phyloP scores from a whole-genome alignment of 2,888 invertebrate species.

The Dermolepida albohirtum region DNA sequence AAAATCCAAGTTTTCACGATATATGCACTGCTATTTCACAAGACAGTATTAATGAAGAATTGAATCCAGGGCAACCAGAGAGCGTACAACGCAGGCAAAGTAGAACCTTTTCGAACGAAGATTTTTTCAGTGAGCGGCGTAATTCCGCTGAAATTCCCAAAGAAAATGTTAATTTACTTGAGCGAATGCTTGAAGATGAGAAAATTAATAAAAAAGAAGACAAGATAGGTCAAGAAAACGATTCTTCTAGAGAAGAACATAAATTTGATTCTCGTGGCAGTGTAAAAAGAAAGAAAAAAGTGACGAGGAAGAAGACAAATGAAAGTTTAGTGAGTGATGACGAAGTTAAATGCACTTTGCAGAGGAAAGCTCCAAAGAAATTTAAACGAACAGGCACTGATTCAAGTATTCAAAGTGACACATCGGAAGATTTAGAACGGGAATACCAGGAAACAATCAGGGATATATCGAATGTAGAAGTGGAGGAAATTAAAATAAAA shows the following conservation, averaged over 20 bases:
- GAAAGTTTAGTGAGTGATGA: conserved; percentile 51
- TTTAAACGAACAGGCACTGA: conserved; percentile 53
- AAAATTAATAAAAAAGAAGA: conserved; percentile 55
- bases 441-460: conserved; percentile 52
- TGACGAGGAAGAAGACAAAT: conserved; percentile 56
- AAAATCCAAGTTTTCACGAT: conserved; percentile 68
- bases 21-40: conserved; percentile 69
- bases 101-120: conserved; percentile 57
- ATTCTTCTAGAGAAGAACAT: conserved; percentile 41
- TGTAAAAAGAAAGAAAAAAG: conserved; percentile 58
- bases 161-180: conserved; percentile 69
- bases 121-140: conserved; percentile 63
- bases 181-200: conserved; percentile 67
- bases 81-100: conserved; percentile 63
- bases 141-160: conserved; percentile 71
- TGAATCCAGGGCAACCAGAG: conserved; percentile 67
- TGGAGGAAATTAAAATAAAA: conserved; percentile 66
- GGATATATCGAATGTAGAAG: conserved; percentile 64
- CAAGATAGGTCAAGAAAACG: conserved; percentile 55
- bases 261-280: conserved; percentile 50
- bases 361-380: conserved; percentile 55
- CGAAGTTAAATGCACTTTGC: conserved; percentile 44
- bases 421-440: conserved; percentile 29
- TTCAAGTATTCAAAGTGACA: conserved; percentile 43
- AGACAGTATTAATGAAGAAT: conserved; percentile 67